phyloP scores from a whole-genome alignment of 2,113 vertebrate genomes.

The Neomonachus schauinslandi region DNA sequence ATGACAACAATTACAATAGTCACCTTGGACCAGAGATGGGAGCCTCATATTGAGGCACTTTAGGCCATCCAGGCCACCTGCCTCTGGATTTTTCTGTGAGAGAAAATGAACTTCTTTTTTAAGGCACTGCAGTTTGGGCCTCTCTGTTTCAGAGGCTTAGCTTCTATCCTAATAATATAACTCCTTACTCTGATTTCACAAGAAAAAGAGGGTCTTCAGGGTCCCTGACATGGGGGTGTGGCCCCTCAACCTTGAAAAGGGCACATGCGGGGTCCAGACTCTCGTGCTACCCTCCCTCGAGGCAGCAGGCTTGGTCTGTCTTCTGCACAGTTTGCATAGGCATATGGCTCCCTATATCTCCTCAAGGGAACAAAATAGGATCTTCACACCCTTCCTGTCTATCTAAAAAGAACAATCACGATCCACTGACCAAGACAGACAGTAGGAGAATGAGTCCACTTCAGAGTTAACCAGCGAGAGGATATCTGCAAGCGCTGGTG shows the following conservation, averaged over 20 bases:
- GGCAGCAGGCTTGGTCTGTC: neutral
- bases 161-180: neutral
- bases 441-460: neutral
- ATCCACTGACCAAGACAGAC: neutral
- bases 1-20: neutral
- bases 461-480: neutral
- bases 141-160: neutral
- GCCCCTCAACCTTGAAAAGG: neutral
- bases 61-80: too few species aligned
- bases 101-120: neutral
- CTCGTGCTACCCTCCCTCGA: fast-evolving
- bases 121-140: neutral
- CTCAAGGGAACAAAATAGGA: neutral
- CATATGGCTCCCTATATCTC: neutral
- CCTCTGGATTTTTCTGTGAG: neutral
- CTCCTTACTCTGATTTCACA: neutral
- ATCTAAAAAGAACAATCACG: neutral
- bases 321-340: fast-evolving
- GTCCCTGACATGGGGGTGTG: neutral
- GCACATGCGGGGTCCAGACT: neutral
- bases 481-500: neutral
- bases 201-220: neutral
- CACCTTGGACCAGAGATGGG: neutral
- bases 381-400: neutral
- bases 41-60: neutral